These are phyloP conservation scores for Callorhinus ursinus DNA, from an alignment of 2,113 vertebrate genomes.

Conservation along the genomic window DNA sequence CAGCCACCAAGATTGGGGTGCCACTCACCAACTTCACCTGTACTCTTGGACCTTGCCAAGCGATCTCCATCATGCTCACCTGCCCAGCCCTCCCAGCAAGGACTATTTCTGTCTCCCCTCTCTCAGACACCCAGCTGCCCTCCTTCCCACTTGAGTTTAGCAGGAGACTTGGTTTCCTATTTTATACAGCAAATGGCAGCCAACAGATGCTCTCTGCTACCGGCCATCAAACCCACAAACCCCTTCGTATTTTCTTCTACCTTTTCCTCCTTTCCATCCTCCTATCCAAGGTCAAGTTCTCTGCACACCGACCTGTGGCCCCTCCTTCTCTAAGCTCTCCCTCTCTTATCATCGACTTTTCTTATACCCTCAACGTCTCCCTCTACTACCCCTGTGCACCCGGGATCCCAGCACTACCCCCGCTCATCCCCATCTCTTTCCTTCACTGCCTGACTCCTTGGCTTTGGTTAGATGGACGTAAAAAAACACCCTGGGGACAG, in stretches of 20 bases:
- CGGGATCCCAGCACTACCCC: rapidly evolving
- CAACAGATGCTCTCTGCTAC: neutral
- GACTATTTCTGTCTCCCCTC: neutral
- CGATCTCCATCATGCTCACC: rapidly evolving
- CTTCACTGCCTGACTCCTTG: neutral
- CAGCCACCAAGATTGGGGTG: rapidly evolving
- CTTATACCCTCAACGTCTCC: neutral
- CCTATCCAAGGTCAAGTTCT: neutral
- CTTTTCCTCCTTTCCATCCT: neutral
- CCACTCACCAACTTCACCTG: rapidly evolving
- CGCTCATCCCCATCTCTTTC: neutral
- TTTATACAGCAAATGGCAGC: neutral
- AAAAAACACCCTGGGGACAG: rapidly evolving
- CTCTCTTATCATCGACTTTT: too few relatives aligned
- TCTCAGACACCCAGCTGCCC: neutral
- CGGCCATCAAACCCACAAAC: rapidly evolving
- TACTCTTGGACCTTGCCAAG: neutral
- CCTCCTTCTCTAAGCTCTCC: neutral
- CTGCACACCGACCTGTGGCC: rapidly evolving
- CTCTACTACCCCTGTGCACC: neutral
- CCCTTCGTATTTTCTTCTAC: neutral
- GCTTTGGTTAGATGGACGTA: neutral
- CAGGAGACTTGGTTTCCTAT: neutral
- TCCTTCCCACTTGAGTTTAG: neutral
- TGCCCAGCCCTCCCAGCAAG: neutral